Conservation (phyloP, 2,888 invertebrate species). For the Thecocarcelia acutangulata region DNA sequence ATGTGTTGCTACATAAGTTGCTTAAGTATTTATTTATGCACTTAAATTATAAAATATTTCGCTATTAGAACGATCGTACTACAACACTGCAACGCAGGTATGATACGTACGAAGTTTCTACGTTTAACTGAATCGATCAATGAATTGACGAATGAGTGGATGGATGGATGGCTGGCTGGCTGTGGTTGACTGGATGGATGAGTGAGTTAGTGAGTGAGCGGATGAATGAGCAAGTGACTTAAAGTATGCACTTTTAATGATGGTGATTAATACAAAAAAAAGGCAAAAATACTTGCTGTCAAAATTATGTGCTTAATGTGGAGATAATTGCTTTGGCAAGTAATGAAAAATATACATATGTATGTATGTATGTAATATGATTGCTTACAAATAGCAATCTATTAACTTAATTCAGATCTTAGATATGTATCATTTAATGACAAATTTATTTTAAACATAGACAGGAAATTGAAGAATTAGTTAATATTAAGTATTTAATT, state of each 20-base stretch:
- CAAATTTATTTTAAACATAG: neutral
- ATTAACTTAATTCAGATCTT: slow-evolving; percentile 13
- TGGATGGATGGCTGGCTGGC: neutral
- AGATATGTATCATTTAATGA: neutral
- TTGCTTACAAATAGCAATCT: neutral
- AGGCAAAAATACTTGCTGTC: slow-evolving; percentile 23
- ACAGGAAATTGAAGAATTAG: slow-evolving; percentile 3
- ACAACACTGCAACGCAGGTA: neutral
- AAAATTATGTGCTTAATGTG: slow-evolving; percentile 51
- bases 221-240: slow-evolving; percentile 3
- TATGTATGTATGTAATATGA: too few species aligned
- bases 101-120: too few species aligned
- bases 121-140: slow-evolving; percentile 14
- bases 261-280: slow-evolving; percentile 60
- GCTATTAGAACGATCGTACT: slow-evolving; percentile 14
- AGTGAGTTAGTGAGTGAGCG: neutral
- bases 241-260: slow-evolving; percentile 52
- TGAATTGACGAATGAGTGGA: slow-evolving; percentile 23
- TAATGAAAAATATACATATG: neutral
- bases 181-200: neutral
- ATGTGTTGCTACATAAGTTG: slow-evolving; percentile 2
- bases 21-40: slow-evolving; percentile 44
- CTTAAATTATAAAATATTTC: slow-evolving; percentile 36
- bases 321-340: slow-evolving; percentile 51
- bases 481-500: neutral